Base-by-base conservation (phyloP, 35 echinoderm and acorn worm genomes). In the Heliocidaris erythrogramma region DNA sequence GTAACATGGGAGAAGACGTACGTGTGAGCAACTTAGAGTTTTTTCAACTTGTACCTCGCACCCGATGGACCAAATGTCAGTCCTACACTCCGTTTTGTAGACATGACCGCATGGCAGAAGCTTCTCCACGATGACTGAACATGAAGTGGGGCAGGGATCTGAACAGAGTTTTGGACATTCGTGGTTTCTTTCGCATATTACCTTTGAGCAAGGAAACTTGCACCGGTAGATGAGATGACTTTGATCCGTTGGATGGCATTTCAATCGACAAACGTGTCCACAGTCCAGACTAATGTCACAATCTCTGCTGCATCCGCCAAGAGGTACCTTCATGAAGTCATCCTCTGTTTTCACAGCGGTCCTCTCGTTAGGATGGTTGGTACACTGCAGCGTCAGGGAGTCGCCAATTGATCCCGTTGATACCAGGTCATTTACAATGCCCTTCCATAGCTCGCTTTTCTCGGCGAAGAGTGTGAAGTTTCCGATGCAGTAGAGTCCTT, bases 401-500 rank as follows among this genome's bases (percentile, higher is more conserved):
- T 88, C 24, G 17, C 93, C 97, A 35, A 99, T 96, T 3, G 69
- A 59, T n/a, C 48, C 65, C 13, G 16, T 65, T 24, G 42, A 4
- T 56, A 86, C 47, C 29, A 96, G 59, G 48, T 96, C 88, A 2
- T 4, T 21, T n/a, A 96, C 86, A 32, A 99, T 99, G 4, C 90
- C 88, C 52, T 93, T 95, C 98, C 98, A 99, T 9, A 99, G 90
- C 29, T 96, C 89, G 95, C 86, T 96, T 53, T 96, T 94, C 61
- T 95, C 85, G 27, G 95, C 93, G 27, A 99, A 35, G 85, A 99
- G 85, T 2, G 12, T 95, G 60, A 96, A 95, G 85, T 99, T 99
- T 7, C 98, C 98, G 30, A 97, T 96, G 85, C 98, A 99, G 94
- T 91, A 99, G 21, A 99, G 93, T 18, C 98, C 98, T 85, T 94